These are phyloP conservation scores for Capitella teleta DNA, from an alignment of 1,140 invertebrate genomes.

Conservation along the genomic window DNA sequence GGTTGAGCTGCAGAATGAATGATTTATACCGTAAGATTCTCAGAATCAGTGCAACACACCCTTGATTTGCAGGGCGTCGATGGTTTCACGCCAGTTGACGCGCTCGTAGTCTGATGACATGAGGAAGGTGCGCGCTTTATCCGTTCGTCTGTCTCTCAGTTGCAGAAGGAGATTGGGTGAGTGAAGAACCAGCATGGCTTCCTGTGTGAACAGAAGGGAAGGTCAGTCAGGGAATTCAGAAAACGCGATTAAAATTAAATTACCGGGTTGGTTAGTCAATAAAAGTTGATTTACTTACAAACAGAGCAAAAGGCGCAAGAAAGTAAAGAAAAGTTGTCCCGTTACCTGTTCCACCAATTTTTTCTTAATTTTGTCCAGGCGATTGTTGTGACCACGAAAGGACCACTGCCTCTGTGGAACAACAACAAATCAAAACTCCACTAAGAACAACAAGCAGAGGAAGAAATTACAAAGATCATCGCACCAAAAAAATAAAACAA, in stretches of 20 bases:
- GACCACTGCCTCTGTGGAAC: conserved; percentile 9
- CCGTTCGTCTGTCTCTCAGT: conserved; percentile 53
- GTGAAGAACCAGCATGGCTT: conserved; percentile 75
- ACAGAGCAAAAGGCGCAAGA: neutral
- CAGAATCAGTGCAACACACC: conserved; percentile 10
- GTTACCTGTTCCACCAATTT: conserved; percentile 66
- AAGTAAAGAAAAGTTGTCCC: no score
- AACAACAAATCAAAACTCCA: no score
- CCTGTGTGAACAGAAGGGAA: conserved; percentile 33
- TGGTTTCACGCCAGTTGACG: conserved; percentile 84
- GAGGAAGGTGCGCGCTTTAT: conserved; percentile 64
- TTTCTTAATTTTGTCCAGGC: conserved; percentile 74
- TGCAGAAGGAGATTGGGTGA: conserved; percentile 78
- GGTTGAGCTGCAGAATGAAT: neutral
- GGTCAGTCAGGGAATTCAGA: neutral
- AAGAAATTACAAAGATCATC: no score
- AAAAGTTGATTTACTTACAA: neutral
- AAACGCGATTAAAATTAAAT: no score
- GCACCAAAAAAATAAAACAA: no score
- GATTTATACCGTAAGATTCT: neutral
- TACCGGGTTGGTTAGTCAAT: no score
- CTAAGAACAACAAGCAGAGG: no score
- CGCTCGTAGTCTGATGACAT: conserved; percentile 86
- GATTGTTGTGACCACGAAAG: conserved; percentile 31
- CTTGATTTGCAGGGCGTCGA: conserved; percentile 60